Evolutionary conservation across 2,888 invertebrate genomes (phyloP), one percentile per base, ranked within the genome.

Genomic region (Sphinx pinastri): DNA sequence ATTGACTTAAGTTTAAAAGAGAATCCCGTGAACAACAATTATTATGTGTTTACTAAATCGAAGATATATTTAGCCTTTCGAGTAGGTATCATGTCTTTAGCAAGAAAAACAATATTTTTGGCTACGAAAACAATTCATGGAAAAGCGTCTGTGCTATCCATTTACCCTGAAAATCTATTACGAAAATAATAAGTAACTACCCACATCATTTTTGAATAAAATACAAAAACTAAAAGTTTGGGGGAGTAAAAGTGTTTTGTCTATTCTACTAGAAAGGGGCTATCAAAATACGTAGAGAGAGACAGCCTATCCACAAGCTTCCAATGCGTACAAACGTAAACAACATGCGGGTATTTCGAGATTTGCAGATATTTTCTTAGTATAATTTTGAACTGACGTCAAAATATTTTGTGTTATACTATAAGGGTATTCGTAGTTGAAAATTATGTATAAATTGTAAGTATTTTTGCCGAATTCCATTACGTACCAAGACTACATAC

Each of bases 401-500:
- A 5, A 38, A 38, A 38, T 38, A 38, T 38, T 38, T 38, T 38
- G 1, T 25, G 25, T 25, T 25, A 25, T 38, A 38, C 38, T 0
- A 38, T 38, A 38, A 8, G 38, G 38, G 38, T 38, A 38, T 38
- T 38, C 8, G 38, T 8, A 38, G 38, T 38, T n/a, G n/a, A 16
- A 10, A 55, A 55, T 19, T 19, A 55, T 3, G 19, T 11, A 25
- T 55, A 49, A 60, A 63, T 19, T 59, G 19, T 13, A 13, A 7
- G 12, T 25, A 19, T 63, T 47, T 47, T 63, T 63, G 58, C 16
- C 47, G 38, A 60, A 47, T 70, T 70, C 67, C 67, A 70, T 70
- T 60, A 68, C 54, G 47, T 60, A 58, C 7, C 84, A 84, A 83
- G 88, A 86, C 88, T 89, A 85, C 84, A 83, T 84, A 89, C 88